These are phyloP conservation scores for Anableps anableps DNA, from an alignment of 2,797 vertebrate genomes.

Conservation along the genomic window DNA sequence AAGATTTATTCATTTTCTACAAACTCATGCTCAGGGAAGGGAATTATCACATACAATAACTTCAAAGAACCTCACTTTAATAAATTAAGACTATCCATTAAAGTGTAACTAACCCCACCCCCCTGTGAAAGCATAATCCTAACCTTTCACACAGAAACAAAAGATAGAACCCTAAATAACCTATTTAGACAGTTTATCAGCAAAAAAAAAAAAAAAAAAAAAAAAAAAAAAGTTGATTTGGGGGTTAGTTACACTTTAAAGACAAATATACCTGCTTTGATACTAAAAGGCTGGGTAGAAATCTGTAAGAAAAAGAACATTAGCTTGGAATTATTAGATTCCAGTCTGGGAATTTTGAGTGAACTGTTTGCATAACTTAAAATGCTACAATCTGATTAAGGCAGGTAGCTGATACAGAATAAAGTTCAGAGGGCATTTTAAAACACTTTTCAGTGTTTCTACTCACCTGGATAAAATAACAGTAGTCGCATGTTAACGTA, in stretches of 20 bases:
- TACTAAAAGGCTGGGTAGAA: slow-evolving; percentile 20
- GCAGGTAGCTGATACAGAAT: slow-evolving; percentile 33
- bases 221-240: too few relatives aligned
- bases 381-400: slow-evolving; percentile 50
- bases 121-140: too few relatives aligned
- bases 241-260: too few relatives aligned
- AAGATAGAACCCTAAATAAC: too few relatives aligned
- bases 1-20: too few relatives aligned
- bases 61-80: neutral
- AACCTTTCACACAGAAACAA: too few relatives aligned
- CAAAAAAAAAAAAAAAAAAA: too few relatives aligned
- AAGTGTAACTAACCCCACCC: too few relatives aligned
- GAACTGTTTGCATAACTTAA: slow-evolving; percentile 19
- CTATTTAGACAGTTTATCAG: too few relatives aligned
- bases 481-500: slow-evolving; percentile 23
- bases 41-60: neutral
- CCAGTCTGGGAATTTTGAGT: neutral
- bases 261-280: slow-evolving; percentile 35
- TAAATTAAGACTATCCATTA: neutral
- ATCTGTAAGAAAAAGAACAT: neutral
- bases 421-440: slow-evolving; percentile 30
- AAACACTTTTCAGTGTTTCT: slow-evolving; percentile 27
- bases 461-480: slow-evolving; percentile 11
- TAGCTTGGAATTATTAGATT: neutral
- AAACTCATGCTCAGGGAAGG: neutral